Conservation (phyloP, 2,113 vertebrate species). For the Peromyscus maniculatus region DNA sequence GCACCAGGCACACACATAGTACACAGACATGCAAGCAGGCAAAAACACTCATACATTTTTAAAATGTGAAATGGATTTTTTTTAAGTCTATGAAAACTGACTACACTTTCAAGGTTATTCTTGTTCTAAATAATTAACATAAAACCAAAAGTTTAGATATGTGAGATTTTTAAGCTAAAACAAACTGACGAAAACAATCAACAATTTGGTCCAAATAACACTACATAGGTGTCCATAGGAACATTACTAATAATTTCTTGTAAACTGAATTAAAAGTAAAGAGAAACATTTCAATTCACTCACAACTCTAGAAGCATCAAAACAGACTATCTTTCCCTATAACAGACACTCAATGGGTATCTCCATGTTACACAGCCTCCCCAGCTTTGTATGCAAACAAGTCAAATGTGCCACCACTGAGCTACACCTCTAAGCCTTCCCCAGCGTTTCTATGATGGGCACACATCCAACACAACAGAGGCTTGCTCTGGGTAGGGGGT, state of each 20-base stretch:
- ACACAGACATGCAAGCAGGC: neutral
- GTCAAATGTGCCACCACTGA: neutral
- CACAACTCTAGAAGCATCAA: slow-evolving; percentile 41
- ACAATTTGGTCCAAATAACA: slow-evolving; percentile 33
- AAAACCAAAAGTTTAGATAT: slow-evolving; percentile 53
- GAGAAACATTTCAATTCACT: slow-evolving; percentile 48
- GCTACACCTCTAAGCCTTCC: neutral
- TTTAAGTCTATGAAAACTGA: slow-evolving; percentile 38
- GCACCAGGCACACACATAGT: neutral
- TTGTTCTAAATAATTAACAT: slow-evolving; percentile 45
- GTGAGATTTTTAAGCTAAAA: slow-evolving; percentile 54
- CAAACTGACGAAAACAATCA: slow-evolving; percentile 52
- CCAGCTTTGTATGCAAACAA: neutral
- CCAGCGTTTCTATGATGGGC: neutral
- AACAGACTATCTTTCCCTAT: neutral
- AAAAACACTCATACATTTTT: neutral
- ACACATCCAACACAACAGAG: neutral
- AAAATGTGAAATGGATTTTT: neutral
- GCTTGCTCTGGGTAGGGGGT: slow-evolving; percentile 38
- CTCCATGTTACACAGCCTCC: neutral
- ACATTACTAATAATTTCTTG: slow-evolving; percentile 10
- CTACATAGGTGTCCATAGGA: neutral
- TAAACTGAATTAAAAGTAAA: slow-evolving; percentile 20
- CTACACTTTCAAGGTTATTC: slow-evolving; percentile 34
- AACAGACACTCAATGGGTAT: slow-evolving; percentile 2